A percentile compares a stretch with the other conserved stretches of the same genome.
These are phyloP conservation scores for Microcebus jonahi DNA, from an alignment of 2,113 vertebrate genomes.

Conservation along the genomic window DNA sequence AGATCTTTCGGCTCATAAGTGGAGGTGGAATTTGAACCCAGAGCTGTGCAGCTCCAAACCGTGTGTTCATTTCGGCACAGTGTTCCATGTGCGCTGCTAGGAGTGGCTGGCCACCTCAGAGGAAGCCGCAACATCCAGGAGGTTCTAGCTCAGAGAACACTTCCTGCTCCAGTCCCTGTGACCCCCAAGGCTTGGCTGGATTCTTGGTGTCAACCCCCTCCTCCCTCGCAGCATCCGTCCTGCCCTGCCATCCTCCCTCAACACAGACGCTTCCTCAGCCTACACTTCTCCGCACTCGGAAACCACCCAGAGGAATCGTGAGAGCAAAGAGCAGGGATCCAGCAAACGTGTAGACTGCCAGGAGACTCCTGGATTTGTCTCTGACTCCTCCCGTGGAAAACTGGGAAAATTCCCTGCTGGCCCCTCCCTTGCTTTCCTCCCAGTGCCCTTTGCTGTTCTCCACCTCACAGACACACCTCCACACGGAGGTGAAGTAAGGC, in stretches of 20 bases:
- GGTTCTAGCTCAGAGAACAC: not conserved
- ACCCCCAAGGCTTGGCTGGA: not conserved
- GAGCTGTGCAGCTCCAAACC: not conserved
- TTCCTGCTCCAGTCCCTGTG: not conserved
- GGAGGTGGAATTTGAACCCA: not conserved
- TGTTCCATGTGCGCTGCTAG: not conserved
- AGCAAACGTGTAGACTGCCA: not conserved
- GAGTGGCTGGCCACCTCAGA: not conserved
- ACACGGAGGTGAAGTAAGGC: constrained; percentile 34
- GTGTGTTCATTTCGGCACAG: not conserved
- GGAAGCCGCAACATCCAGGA: not conserved
- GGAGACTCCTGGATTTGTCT: constrained; percentile 24
- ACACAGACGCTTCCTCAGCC: not conserved
- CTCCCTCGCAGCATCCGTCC: not conserved
- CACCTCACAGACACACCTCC: not conserved
- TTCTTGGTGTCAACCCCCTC: not conserved
- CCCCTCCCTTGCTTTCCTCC: not conserved
- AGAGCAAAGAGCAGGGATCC: constrained; percentile 1
- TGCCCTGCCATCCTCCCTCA: not conserved
- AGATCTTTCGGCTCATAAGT: not conserved
- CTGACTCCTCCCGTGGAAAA: constrained; percentile 21
- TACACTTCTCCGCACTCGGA: not conserved
- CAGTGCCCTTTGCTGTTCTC: not conserved
- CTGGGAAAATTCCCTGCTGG: not conserved
- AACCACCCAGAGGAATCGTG: not conserved